These are phyloP conservation scores for Poecilia latipinna DNA, from an alignment of 2,113 vertebrate genomes.

Conservation along the genomic window DNA sequence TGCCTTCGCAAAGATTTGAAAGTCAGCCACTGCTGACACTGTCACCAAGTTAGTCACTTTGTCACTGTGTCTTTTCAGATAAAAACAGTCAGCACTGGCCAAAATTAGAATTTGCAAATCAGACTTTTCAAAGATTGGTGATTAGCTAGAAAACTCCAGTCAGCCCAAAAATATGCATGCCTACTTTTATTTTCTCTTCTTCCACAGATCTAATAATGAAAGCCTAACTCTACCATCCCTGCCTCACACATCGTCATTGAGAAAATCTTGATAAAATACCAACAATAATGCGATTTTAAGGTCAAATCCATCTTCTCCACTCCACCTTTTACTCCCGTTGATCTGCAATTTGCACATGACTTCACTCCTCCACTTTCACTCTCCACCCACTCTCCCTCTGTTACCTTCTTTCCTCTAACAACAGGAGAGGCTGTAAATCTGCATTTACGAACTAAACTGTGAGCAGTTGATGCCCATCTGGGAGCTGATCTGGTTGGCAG, in stretches of 20 bases:
- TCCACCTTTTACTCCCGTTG: slow-evolving; percentile 41
- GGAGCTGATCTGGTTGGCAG: slow-evolving; percentile 59
- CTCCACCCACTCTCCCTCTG: slow-evolving; percentile 45
- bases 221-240: background rate
- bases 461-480: slow-evolving; percentile 46
- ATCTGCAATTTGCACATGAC: slow-evolving; percentile 38
- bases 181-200: background rate
- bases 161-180: background rate
- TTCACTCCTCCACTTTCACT: slow-evolving; percentile 24
- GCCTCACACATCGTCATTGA: background rate
- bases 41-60: too few relatives aligned
- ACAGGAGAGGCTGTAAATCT: slow-evolving; percentile 33
- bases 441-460: slow-evolving; percentile 31
- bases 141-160: too few relatives aligned
- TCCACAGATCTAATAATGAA: background rate
- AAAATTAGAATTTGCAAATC: too few relatives aligned
- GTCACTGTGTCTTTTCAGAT: too few relatives aligned
- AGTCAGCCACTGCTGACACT: too few relatives aligned
- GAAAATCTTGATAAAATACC: slow-evolving; percentile 18
- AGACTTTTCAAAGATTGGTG: too few relatives aligned
- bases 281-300: slow-evolving; percentile 23
- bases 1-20: too few relatives aligned
- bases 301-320: slow-evolving; percentile 27
- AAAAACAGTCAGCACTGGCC: too few relatives aligned
- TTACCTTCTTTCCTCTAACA: slow-evolving; percentile 34